Conservation (phyloP, 2,113 vertebrate species). For the Octodon degus region DNA sequence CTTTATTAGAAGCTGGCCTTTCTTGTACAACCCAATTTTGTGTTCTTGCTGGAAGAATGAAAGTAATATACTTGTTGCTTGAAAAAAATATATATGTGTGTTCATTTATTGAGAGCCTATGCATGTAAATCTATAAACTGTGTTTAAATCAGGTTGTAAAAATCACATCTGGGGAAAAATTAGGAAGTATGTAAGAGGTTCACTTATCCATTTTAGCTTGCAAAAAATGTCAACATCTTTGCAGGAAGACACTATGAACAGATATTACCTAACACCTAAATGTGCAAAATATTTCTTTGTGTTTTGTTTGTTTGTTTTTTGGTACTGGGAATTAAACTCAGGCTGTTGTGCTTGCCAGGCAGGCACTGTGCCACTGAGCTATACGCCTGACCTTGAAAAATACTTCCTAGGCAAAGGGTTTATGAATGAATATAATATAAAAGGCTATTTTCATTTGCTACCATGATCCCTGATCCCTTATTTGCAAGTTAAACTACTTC, state of each 20-base stretch:
- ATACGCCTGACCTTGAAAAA: not conserved
- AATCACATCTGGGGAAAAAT: not conserved
- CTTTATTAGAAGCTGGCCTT: conserved; percentile 22
- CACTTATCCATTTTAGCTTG: not conserved
- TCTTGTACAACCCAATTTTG: not conserved
- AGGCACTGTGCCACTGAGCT: too few species aligned
- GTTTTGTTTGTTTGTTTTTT: too few species aligned
- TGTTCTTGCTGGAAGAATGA: conserved; percentile 33
- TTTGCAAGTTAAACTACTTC: not conserved
- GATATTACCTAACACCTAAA: not conserved
- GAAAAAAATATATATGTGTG: not conserved
- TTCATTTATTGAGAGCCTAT: not conserved
- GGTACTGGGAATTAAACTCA: too few species aligned
- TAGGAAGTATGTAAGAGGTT: not conserved
- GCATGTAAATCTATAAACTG: not conserved
- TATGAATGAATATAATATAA: not conserved
- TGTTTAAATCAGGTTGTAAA: conserved; percentile 9
- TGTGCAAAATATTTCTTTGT: not conserved
- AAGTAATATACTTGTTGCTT: conserved; percentile 37
- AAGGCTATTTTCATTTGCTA: not conserved
- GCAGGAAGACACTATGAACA: not conserved
- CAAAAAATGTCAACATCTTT: not conserved
- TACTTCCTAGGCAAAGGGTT: conserved; percentile 8
- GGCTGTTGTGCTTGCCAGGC: too few species aligned
- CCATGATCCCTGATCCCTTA: not conserved